Evolutionary conservation across 2,888 invertebrate species (phyloP).

Genomic region (Hypomecis punctinalis): DNA sequence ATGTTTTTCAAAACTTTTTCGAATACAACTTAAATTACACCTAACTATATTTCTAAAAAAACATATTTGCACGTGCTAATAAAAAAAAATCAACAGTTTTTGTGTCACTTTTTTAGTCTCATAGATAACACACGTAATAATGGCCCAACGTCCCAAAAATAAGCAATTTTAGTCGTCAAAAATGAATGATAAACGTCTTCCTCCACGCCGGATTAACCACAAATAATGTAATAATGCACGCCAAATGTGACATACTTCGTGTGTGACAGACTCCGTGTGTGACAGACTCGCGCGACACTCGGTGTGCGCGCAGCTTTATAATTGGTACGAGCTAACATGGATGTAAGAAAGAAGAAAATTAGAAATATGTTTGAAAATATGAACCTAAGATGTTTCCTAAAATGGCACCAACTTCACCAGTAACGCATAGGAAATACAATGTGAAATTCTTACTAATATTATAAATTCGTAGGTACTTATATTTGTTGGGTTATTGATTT

Average conservation of each 20-base stretch:
- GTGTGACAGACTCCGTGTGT: conserved; percentile 22
- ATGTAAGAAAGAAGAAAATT: too few species aligned
- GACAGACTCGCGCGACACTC: background rate
- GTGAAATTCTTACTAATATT: too few species aligned
- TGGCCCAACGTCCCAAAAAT: conserved; percentile 3
- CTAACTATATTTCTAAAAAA: too few species aligned
- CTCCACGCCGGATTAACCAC: conserved; percentile 40
- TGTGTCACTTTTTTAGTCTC: background rate
- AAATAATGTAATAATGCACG: conserved; percentile 32
- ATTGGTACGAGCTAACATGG: background rate
- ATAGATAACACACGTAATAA: background rate
- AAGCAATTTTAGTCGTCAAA: conserved; percentile 27
- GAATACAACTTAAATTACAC: too few species aligned
- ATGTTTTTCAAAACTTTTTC: too few species aligned
- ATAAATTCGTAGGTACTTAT: too few species aligned
- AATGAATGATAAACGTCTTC: conserved; percentile 51
- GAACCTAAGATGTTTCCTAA: too few species aligned
- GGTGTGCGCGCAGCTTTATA: background rate
- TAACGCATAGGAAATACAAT: too few species aligned
- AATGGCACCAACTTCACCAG: too few species aligned
- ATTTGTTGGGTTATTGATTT: too few species aligned
- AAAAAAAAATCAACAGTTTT: background rate
- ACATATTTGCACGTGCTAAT: too few species aligned
- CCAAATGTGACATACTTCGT: conserved; percentile 30
- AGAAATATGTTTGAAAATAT: too few species aligned